phyloP scores from a whole-genome alignment of 2,888 invertebrate genomes.

The Bellardia bayeri region DNA sequence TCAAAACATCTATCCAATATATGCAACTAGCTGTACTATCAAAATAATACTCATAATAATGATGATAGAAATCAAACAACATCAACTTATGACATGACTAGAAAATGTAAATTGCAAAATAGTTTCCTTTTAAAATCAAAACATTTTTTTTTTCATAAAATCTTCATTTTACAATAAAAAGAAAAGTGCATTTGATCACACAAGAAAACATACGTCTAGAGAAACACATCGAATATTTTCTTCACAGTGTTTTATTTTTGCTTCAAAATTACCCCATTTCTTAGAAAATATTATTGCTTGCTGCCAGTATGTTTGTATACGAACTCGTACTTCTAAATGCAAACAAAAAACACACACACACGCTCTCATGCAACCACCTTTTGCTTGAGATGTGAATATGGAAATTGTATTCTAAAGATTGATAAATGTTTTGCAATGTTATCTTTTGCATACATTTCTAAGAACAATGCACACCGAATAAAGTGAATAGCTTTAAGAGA shows the following conservation, averaged over 20 bases:
- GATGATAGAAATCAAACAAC: conserved; percentile 16
- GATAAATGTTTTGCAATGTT: conserved; percentile 45
- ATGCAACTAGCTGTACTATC: not conserved
- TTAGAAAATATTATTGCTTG: conserved; percentile 36
- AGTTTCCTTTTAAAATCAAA: conserved; percentile 53
- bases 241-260: not conserved
- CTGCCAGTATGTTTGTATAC: not conserved
- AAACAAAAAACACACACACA: not conserved
- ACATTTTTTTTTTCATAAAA: conserved; percentile 24
- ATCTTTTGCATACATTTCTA: too few species aligned
- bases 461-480: too few species aligned
- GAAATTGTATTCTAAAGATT: not conserved
- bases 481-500: too few species aligned
- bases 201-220: conserved; percentile 1
- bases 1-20: not conserved
- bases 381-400: conserved; percentile 14
- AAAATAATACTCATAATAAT: not conserved
- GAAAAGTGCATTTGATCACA: not conserved
- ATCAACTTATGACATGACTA: conserved; percentile 54
- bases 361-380: conserved; percentile 19
- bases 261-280: conserved; percentile 22
- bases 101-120: conserved; percentile 64
- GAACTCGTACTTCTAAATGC: not conserved
- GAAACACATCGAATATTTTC: conserved; percentile 40
- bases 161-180: conserved; percentile 34